Evolutionary conservation across 1,140 invertebrate genomes (phyloP).

Genomic region (Heterodera schachtii): DNA sequence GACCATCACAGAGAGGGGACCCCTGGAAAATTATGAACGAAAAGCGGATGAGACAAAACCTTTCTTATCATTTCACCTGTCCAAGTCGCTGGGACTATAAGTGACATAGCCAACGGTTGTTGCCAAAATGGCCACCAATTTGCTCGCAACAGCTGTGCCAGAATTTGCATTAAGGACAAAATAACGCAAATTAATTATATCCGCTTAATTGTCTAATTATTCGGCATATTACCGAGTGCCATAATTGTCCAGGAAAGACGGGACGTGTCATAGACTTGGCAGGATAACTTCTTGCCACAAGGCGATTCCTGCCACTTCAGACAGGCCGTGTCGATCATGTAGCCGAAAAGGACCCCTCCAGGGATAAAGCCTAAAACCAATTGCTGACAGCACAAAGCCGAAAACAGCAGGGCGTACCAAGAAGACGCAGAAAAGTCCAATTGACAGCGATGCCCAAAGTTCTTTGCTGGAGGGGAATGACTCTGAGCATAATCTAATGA

Average conservation of each 20-base stretch:
- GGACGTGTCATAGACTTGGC: conserved; percentile 59
- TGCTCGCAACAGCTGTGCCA: conserved; percentile 60
- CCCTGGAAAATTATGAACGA: conserved; percentile 25
- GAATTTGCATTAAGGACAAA: no score
- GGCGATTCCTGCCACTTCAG: conserved; percentile 61
- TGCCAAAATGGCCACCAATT: conserved; percentile 63
- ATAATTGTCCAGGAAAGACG: conserved; percentile 63
- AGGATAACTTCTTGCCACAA: conserved; percentile 59
- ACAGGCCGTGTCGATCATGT: conserved; percentile 65
- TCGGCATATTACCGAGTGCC: conserved; percentile 50
- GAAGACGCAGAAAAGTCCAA: conserved; percentile 63
- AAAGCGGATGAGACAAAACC: conserved; percentile 21
- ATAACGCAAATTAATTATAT: no score
- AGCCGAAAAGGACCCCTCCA: conserved; percentile 61
- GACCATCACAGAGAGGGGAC: conserved; percentile 57
- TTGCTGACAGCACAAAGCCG: not conserved
- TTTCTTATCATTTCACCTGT: conserved; percentile 36
- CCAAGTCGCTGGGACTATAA: conserved; percentile 60
- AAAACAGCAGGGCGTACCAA: conserved; percentile 42
- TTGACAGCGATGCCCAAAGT: conserved; percentile 63
- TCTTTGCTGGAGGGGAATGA: conserved; percentile 64
- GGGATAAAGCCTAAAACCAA: conserved; percentile 60
- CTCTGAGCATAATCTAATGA: conserved; percentile 63
- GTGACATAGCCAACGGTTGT: conserved; percentile 65
- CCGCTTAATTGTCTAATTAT: no score